A percentile compares a stretch with the other conserved stretches of the same genome.
Conservation (phyloP, 2,888 invertebrate species). For the Troides helena region DNA sequence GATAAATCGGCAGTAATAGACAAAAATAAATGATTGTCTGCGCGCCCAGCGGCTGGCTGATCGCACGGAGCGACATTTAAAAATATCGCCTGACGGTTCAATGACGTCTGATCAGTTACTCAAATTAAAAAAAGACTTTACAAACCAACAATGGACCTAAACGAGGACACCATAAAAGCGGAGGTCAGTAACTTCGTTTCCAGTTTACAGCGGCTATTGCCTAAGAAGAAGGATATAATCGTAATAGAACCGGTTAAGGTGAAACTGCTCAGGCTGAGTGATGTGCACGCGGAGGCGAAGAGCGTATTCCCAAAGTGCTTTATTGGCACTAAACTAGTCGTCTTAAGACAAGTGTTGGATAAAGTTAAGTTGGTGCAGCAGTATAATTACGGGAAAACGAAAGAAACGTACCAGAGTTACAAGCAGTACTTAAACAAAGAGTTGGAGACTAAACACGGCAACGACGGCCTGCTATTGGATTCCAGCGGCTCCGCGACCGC, state of each 20-base stretch:
- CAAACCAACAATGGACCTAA: slow-evolving; percentile 66
- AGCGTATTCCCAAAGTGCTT: slow-evolving; percentile 70
- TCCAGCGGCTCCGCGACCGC: slow-evolving; percentile 67
- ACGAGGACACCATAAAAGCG: slow-evolving; percentile 63
- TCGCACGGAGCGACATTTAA: slow-evolving; percentile 50
- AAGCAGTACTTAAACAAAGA: slow-evolving; percentile 65
- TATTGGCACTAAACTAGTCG: slow-evolving; percentile 61
- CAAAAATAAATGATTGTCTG: too few species aligned
- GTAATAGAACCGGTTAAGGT: slow-evolving; percentile 48
- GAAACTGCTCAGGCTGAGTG: slow-evolving; percentile 54
- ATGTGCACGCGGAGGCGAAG: slow-evolving; percentile 68
- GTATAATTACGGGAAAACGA: slow-evolving; percentile 66
- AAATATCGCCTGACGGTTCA: slow-evolving; percentile 65
- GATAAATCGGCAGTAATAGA: too few species aligned
- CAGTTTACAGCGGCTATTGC: slow-evolving; percentile 62
- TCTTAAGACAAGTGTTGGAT: slow-evolving; percentile 62
- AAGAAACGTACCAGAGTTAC: slow-evolving; percentile 60
- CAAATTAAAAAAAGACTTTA: slow-evolving; percentile 48
- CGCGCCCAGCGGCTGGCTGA: slow-evolving; percentile 28
- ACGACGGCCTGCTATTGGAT: slow-evolving; percentile 63
- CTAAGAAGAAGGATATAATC: slow-evolving; percentile 63
- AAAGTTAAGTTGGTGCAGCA: slow-evolving; percentile 68
- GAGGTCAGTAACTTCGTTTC: slow-evolving; percentile 64
- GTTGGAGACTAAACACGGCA: slow-evolving; percentile 52
- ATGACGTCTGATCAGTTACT: slow-evolving; percentile 65